phyloP scores from a whole-genome alignment of 2,113 vertebrate genomes.

The Tragelaphus scriptus region DNA sequence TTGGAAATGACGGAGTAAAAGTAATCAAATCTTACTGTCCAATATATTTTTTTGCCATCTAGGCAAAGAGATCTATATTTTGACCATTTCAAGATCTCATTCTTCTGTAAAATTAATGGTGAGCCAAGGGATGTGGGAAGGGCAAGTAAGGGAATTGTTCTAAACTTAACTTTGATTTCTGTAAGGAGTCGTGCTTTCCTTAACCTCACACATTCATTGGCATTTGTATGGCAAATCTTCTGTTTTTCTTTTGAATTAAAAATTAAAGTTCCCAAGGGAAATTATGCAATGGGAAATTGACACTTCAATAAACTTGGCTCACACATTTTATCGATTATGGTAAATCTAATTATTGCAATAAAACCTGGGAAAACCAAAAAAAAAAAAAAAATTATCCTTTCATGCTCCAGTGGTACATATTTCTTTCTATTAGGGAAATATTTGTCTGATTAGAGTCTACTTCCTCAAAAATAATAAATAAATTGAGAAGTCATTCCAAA shows the following conservation, averaged over 20 bases:
- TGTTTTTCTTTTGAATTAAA: slow-evolving; percentile 80
- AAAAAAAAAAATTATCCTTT: slow-evolving; percentile 9
- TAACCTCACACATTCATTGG: slow-evolving; percentile 77
- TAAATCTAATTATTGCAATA: slow-evolving; percentile 82
- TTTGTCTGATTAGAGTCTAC: slow-evolving; percentile 17
- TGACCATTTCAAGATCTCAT: slow-evolving; percentile 19
- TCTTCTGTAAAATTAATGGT: background rate
- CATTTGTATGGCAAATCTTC: slow-evolving; percentile 75
- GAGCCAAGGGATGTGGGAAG: background rate
- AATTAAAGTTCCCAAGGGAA: slow-evolving; percentile 77
- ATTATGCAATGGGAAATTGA: slow-evolving; percentile 83
- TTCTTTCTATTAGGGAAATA: slow-evolving; percentile 63
- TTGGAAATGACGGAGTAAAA: background rate
- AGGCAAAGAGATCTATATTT: background rate
- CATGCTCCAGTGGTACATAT: slow-evolving; percentile 37
- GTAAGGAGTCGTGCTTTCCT: slow-evolving; percentile 72
- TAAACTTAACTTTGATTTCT: slow-evolving; percentile 78
- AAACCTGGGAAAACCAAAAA: slow-evolving; percentile 61
- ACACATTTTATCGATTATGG: slow-evolving; percentile 82
- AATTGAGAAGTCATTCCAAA: background rate
- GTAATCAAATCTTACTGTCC: background rate
- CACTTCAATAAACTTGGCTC: slow-evolving; percentile 80
- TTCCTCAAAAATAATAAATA: slow-evolving; percentile 46
- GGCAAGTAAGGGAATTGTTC: slow-evolving; percentile 29
- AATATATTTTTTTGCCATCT: background rate